A percentile compares a stretch with the other conserved stretches of the same genome.
phyloP scores from a whole-genome alignment of 2,888 invertebrate species.

The Biston stratarius region DNA sequence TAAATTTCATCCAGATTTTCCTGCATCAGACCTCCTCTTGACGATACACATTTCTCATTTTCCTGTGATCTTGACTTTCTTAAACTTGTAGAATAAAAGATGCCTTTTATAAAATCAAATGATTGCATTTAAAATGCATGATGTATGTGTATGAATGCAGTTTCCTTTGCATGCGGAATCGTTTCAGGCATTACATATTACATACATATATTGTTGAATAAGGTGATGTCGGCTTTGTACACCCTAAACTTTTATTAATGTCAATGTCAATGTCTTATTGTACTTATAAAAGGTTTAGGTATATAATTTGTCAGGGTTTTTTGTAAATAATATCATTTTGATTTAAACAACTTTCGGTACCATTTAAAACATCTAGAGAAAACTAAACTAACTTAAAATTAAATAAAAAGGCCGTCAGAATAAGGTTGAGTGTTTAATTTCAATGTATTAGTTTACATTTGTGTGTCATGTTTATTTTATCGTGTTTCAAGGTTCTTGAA shows the following conservation, averaged over 20 bases:
- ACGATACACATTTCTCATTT: slow-evolving; percentile 28
- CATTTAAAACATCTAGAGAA: too few species aligned
- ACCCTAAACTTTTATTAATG: too few species aligned
- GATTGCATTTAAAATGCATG: slow-evolving; percentile 45
- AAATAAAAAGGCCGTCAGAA: too few species aligned
- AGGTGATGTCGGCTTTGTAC: too few species aligned
- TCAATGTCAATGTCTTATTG: too few species aligned
- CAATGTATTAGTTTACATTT: slow-evolving; percentile 25
- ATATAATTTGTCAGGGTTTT: too few species aligned
- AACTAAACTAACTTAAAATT: too few species aligned
- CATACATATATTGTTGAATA: slow-evolving; percentile 43
- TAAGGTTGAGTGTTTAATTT: slow-evolving; percentile 31
- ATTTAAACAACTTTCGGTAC: too few species aligned
- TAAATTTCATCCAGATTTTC: slow-evolving; percentile 60
- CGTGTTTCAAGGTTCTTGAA: slow-evolving; percentile 24
- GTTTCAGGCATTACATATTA: slow-evolving; percentile 40
- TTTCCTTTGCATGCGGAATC: slow-evolving; percentile 46
- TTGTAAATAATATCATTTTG: too few species aligned
- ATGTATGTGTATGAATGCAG: slow-evolving; percentile 27
- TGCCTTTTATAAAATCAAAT: slow-evolving; percentile 66
- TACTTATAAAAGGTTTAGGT: too few species aligned
- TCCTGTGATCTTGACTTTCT: slow-evolving; percentile 55
- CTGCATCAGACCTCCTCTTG: slow-evolving; percentile 59
- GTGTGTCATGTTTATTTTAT: slow-evolving; percentile 32
- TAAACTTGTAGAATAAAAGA: slow-evolving; percentile 56